phyloP scores from a whole-genome alignment of 1,140 invertebrate genomes.

The Melipona quadrifasciata region DNA sequence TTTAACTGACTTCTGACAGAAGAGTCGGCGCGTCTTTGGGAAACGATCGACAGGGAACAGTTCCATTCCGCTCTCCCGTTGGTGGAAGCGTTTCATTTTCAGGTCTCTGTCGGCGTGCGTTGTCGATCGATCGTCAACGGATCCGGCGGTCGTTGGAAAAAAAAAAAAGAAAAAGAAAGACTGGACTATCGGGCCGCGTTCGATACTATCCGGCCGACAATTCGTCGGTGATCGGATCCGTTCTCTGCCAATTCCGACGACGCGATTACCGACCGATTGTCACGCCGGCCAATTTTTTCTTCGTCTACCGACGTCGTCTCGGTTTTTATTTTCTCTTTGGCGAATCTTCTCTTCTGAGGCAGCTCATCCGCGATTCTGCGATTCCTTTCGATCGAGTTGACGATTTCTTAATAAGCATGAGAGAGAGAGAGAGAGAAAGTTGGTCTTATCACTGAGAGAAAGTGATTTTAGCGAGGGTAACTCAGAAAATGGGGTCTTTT shows the following conservation, averaged over 20 bases:
- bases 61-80: neutral
- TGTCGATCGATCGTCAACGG: conserved; percentile 30
- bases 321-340: neutral
- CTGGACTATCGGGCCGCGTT: conserved; percentile 1
- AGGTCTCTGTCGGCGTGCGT: neutral
- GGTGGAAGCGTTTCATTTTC: conserved; percentile 11
- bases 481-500: too few relatives aligned
- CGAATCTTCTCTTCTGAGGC: too few relatives aligned
- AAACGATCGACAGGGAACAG: neutral
- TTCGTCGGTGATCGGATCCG: neutral
- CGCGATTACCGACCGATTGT: neutral
- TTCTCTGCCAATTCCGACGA: neutral
- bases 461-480: too few relatives aligned
- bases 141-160: conserved; percentile 24
- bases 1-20: too few relatives aligned
- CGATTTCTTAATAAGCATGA: too few relatives aligned
- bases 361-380: neutral
- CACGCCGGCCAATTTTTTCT: neutral
- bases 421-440: too few relatives aligned
- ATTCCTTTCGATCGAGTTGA: neutral
- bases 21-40: neutral
- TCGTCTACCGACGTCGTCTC: neutral
- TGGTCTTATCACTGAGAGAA: too few relatives aligned
- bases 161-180: neutral
- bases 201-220: conserved; percentile 8